A percentile compares a stretch with the other conserved stretches of the same genome.
phyloP scores from a whole-genome alignment of 2,888 invertebrate species.

The Macrosiphum euphorbiae region DNA sequence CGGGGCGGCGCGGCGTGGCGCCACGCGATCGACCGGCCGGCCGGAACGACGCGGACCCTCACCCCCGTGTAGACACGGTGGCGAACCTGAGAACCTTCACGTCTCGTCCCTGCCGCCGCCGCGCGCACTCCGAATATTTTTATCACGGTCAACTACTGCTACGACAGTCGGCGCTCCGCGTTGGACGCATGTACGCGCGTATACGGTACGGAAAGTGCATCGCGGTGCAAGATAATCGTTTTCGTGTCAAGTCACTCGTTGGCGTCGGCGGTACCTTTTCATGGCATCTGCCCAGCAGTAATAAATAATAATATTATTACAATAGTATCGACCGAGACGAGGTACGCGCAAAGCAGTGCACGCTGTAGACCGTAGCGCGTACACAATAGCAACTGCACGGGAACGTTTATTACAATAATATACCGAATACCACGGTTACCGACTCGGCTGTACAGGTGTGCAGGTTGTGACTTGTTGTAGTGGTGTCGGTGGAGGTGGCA shows the following conservation, averaged over 20 bases:
- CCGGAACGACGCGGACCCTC: conserved; percentile 40
- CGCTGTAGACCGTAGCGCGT: background rate
- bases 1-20: conserved; percentile 42
- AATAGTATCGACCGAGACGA: background rate
- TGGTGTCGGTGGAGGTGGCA: background rate
- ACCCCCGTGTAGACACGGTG: conserved; percentile 35
- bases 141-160: background rate
- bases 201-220: background rate
- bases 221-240: background rate
- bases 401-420: background rate
- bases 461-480: background rate
- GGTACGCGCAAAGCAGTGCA: background rate
- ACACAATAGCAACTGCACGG: background rate
- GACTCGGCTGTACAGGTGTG: background rate
- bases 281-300: background rate
- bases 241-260: background rate
- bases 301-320: background rate
- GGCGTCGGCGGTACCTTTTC: background rate
- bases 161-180: conserved; percentile 8
- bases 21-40: conserved; percentile 61
- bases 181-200: background rate
- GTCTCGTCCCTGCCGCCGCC: background rate
- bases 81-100: background rate
- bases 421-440: background rate
- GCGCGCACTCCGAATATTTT: background rate